Base-by-base conservation (phyloP, 2,113 vertebrate genomes). In the Pseudorectes ferrugineus region DNA sequence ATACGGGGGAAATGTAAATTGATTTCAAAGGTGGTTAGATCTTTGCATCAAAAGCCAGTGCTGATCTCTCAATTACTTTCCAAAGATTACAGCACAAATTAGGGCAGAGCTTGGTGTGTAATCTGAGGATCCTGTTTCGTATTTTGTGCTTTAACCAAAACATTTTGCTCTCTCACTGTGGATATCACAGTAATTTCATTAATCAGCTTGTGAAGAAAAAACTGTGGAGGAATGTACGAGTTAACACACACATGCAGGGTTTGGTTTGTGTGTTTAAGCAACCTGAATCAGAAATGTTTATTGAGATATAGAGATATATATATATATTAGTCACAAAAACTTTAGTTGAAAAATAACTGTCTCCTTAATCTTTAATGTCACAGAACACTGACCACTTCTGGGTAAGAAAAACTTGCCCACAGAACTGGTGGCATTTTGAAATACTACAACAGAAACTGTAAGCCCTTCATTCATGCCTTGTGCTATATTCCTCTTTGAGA, bases 101-200 rank as follows among this genome's bases (percentile, higher is more conserved):
- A 21, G 20, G 43, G n/a, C 74, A 46, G 20, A 75, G 40, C 29
- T 49, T 63, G 52, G 25, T 65, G 3, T 8, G 15, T 77, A 45
- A 68, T 68, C 33, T 5, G 8, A 42, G 46, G 31, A 22, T 66
- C 14, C 21, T 3, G 1, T 12, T 87, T 38, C 31, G 52, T 62
- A 29, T 26, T 95, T 68, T 66, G 73, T 55, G 22, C 24, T 74
- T 43, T 74, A 29, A 61, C 22, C 17, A 68, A 4, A 33, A 29
- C 4, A 0, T 85, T 33, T 66, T 2, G 2, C 21, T 26, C n/a
- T 65, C n/a, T 76, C 15, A 12, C 3, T 49, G 66, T 26, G 31
- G 58, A 2, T 78, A 48, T 11, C 54, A 5, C 28, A 35, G 38
- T 36, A 24, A 71, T 74, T 95, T 74, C 51, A 45, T 78, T 46